Evolutionary conservation across 2,888 invertebrate species (phyloP), one percentile per base, ranked within the genome.

Genomic region (Pseudococcus jackbeardsleyi): DNA sequence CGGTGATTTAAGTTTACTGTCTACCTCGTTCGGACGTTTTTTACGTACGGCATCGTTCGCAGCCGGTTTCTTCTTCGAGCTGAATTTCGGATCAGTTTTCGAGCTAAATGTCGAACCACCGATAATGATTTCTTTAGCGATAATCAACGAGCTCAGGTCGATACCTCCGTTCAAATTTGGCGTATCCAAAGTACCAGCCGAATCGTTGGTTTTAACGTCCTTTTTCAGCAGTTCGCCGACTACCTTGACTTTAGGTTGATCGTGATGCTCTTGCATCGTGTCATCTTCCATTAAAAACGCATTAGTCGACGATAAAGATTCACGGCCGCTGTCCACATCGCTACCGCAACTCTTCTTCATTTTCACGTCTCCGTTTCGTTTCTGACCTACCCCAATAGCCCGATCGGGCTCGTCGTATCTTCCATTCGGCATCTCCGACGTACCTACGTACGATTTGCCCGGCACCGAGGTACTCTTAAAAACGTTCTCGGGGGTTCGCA

Each of bases 211-310:
- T 42, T 79, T 39, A 15, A 88, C 87, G 68, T 88, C 88, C 64
- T 85, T 89, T 77, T 89, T 89, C 88, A 89, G 82, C 15, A 89
- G 39, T 39, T 89, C 89, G 19, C 88, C 89, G 39, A 89, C 89
- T 17, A 89, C 89, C 50, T 89, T 89, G 19, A 88, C 89, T n/a
- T 59, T 88, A 17, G 87, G 39, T 84, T 15, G 19, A 15, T 77
- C 48, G 17, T 33, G 26, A 33, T 33, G 26, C 26, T 33, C 26
- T 33, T 59, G 42, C 46, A 26, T 77, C 26, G 87, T 48, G 42
- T 50, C 79, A 22, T 79, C 59, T 33, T 88, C 88, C 79, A 54
- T 82, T 82, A 82, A 39, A 54, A 50, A 84, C 33, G 33, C 82
- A 54, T 54, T 42, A 26, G 88, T 50, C 50, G 87, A 64, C 50